These are phyloP conservation scores for Andinoacara biseriatus DNA, from an alignment of 2,113 vertebrate genomes.

Conservation along the genomic window DNA sequence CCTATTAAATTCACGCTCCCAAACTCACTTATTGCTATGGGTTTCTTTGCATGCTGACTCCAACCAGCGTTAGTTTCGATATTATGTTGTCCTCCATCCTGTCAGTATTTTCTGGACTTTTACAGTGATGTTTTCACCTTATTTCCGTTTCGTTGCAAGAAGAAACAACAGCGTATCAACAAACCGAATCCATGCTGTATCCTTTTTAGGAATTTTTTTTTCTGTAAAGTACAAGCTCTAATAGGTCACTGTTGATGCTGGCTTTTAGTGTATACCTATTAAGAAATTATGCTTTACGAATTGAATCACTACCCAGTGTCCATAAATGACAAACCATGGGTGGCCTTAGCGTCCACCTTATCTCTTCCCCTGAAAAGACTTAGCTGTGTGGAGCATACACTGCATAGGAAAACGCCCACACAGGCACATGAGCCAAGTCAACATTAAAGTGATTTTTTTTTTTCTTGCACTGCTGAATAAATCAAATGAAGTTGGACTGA, in stretches of 20 bases:
- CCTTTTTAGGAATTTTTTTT: background rate
- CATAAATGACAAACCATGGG: constrained; percentile 51
- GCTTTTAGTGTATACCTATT: background rate
- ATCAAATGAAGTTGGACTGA: constrained; percentile 53
- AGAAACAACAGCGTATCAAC: constrained; percentile 25
- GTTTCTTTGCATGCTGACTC: constrained; percentile 20
- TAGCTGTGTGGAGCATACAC: constrained; percentile 51
- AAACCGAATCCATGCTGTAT: constrained; percentile 1
- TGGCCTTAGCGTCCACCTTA: constrained; percentile 63
- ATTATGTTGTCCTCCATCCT: background rate
- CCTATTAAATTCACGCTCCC: constrained; percentile 46
- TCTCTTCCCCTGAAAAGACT: constrained; percentile 65
- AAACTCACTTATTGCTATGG: constrained; percentile 36
- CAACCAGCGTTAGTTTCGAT: constrained; percentile 32
- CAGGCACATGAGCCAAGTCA: constrained; percentile 72
- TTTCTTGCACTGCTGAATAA: constrained; percentile 56
- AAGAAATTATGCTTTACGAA: background rate
- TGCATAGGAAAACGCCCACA: constrained; percentile 76
- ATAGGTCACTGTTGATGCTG: background rate
- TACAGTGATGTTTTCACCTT: constrained; percentile 13
- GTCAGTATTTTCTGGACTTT: constrained; percentile 23
- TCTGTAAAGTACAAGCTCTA: background rate
- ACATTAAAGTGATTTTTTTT: constrained; percentile 59
- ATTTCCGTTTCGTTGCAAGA: constrained; percentile 34
- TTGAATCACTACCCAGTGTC: constrained; percentile 16